phyloP scores from a whole-genome alignment of 2,113 vertebrate genomes.

The Hippocampus abdominalis region DNA sequence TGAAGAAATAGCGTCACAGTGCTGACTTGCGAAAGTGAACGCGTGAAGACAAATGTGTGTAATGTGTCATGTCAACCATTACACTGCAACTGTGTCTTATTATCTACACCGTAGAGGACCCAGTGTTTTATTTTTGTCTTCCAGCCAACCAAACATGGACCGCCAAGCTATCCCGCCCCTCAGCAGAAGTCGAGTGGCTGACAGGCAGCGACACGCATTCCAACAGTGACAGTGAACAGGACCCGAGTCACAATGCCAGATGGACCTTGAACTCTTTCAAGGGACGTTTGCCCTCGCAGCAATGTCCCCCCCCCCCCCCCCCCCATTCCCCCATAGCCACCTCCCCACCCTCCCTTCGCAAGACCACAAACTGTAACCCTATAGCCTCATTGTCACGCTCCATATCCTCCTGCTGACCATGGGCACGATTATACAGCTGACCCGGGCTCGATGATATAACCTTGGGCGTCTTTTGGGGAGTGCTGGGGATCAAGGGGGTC shows the following conservation, averaged over 20 bases:
- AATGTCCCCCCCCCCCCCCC: slow-evolving; percentile 40
- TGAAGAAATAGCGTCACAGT: background rate
- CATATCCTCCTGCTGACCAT: slow-evolving; percentile 70
- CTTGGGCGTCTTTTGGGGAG: slow-evolving; percentile 64
- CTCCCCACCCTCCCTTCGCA: slow-evolving; percentile 22
- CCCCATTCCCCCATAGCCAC: slow-evolving; percentile 1
- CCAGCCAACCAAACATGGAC: slow-evolving; percentile 14
- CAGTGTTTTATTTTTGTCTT: slow-evolving; percentile 11
- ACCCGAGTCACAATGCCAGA: slow-evolving; percentile 40
- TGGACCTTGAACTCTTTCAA: slow-evolving; percentile 64
- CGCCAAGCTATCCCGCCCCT: background rate
- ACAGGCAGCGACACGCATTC: slow-evolving; percentile 47
- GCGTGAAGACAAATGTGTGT: background rate
- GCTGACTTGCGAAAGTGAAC: background rate
- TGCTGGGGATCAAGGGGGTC: slow-evolving; percentile 52
- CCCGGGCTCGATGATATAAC: slow-evolving; percentile 75
- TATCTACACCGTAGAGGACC: slow-evolving; percentile 6
- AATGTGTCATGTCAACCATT: background rate
- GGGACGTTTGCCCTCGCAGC: slow-evolving; percentile 50
- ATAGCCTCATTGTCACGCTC: slow-evolving; percentile 71
- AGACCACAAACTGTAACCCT: slow-evolving; percentile 67
- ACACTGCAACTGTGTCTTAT: background rate
- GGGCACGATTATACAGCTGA: slow-evolving; percentile 73
- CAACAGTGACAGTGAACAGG: slow-evolving; percentile 50
- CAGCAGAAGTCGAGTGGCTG: slow-evolving; percentile 22